phyloP scores from a whole-genome alignment of 2,888 invertebrate genomes.

The Torymus tubicola region DNA sequence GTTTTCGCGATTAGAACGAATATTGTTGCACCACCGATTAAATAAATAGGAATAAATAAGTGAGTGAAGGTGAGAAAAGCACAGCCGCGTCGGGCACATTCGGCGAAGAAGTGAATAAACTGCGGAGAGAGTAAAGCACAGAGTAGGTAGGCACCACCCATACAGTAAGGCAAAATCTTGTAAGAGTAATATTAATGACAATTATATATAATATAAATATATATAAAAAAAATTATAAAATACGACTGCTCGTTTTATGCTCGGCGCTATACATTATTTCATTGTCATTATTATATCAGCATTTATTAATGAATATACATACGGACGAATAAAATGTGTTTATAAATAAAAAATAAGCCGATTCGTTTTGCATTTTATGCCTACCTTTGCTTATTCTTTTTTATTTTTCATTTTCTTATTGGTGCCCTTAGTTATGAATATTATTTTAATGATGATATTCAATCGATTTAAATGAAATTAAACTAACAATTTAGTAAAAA shows the following conservation, averaged over 20 bases:
- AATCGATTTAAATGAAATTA: too few relatives aligned
- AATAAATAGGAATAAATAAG: not conserved
- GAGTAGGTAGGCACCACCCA: slow-evolving; percentile 69
- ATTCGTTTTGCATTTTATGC: slow-evolving; percentile 14
- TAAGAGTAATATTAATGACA: slow-evolving; percentile 67
- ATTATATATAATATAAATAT: slow-evolving; percentile 64
- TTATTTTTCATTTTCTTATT: not conserved
- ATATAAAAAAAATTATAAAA: slow-evolving; percentile 63
- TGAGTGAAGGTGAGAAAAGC: not conserved
- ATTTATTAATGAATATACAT: slow-evolving; percentile 74
- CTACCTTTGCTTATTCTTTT: slow-evolving; percentile 5
- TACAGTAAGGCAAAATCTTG: slow-evolving; percentile 54
- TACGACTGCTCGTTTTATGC: slow-evolving; percentile 74
- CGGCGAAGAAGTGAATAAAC: slow-evolving; percentile 54
- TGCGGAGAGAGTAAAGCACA: slow-evolving; percentile 62
- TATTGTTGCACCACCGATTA: slow-evolving; percentile 57
- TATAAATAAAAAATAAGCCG: slow-evolving; percentile 68
- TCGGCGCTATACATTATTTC: slow-evolving; percentile 75
- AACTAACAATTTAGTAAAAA: too few relatives aligned
- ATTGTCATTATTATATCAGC: slow-evolving; percentile 75
- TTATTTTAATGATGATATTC: not conserved
- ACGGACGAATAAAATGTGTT: slow-evolving; percentile 75
- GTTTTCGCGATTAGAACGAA: slow-evolving; percentile 57
- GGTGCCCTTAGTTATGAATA: not conserved
- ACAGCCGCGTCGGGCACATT: slow-evolving; percentile 28